Evolutionary conservation across 1,140 invertebrate species (phyloP).

Genomic region (Brachionus angularis): DNA sequence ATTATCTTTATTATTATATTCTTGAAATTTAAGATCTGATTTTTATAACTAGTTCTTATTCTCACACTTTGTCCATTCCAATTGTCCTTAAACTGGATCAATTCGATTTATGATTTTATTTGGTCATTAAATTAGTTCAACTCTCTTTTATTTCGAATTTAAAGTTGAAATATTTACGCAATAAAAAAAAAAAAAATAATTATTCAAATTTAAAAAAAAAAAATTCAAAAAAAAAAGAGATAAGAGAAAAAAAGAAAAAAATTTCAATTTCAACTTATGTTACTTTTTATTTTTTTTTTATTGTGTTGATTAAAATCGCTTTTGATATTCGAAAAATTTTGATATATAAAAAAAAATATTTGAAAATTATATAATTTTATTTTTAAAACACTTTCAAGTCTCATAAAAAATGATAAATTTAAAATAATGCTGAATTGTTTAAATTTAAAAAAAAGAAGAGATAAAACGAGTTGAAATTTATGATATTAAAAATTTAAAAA

Average conservation of each 20-base stretch:
- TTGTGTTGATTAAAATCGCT: too few species aligned
- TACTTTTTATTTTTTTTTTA: too few species aligned
- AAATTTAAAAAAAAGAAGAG: too few species aligned
- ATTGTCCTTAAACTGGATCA: constrained; percentile 6
- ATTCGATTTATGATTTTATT: not conserved
- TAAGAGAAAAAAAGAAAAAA: constrained; percentile 5
- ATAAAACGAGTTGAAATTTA: constrained; percentile 14
- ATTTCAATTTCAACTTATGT: constrained; percentile 4
- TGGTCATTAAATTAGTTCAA: not conserved
- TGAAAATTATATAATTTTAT: too few species aligned
- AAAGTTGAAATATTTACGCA: constrained; percentile 17
- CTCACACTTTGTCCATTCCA: constrained; percentile 39
- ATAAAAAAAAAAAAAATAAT: not conserved
- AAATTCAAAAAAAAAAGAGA: constrained; percentile 24
- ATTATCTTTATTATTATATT: too few species aligned
- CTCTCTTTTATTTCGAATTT: not conserved
- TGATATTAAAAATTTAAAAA: constrained; percentile 9
- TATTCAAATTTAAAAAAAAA: too few species aligned
- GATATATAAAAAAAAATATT: too few species aligned
- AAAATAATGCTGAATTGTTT: too few species aligned
- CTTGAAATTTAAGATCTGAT: constrained; percentile 5
- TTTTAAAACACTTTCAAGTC: too few species aligned
- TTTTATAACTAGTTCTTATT: constrained; percentile 4
- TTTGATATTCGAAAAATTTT: too few species aligned
- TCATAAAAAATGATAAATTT: too few species aligned